Percentiles rank a stretch among this genome's conserved stretches.
These are phyloP conservation scores for Mesocentrotus franciscanus DNA, from an alignment of 53 echinoderm and acorn worm species.

Conservation along the genomic window DNA sequence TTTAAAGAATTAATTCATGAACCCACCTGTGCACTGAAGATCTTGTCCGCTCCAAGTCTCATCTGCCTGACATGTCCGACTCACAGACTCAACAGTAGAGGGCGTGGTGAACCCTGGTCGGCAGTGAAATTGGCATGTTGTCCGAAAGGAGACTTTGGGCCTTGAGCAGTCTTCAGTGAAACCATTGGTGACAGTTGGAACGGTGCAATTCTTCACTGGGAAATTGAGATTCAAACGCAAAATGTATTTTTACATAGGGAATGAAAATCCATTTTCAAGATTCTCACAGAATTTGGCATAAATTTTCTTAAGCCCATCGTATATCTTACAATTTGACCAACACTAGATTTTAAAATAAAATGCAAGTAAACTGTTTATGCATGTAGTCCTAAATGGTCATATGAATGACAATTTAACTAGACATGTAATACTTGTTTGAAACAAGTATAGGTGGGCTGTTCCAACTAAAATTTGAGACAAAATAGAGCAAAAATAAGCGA, in stretches of 20 bases:
- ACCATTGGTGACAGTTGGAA: slow-evolving; percentile 76
- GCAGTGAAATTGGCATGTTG: slow-evolving; percentile 74
- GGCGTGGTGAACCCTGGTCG: slow-evolving; percentile 68
- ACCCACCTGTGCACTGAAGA: slow-evolving; percentile 76
- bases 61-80: slow-evolving; percentile 72
- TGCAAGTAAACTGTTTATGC: no score
- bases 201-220: slow-evolving; percentile 74
- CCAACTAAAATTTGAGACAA: no score
- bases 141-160: slow-evolving; percentile 59
- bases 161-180: slow-evolving; percentile 62
- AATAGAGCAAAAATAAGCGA: no score
- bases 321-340: no score
- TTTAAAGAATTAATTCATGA: neutral
- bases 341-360: no score
- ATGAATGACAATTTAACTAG: no score
- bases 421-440: no score
- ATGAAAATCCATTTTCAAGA: no score
- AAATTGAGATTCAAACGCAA: neutral
- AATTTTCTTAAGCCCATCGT: no score
- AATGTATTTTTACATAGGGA: neutral
- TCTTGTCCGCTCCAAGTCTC: slow-evolving; percentile 71
- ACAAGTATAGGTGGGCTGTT: no score
- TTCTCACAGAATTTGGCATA: neutral
- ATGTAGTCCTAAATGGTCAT: no score
- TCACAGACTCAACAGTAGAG: slow-evolving; percentile 53